Base-by-base conservation (phyloP, 2,797 vertebrate genomes). In the Danio albolineatus region DNA sequence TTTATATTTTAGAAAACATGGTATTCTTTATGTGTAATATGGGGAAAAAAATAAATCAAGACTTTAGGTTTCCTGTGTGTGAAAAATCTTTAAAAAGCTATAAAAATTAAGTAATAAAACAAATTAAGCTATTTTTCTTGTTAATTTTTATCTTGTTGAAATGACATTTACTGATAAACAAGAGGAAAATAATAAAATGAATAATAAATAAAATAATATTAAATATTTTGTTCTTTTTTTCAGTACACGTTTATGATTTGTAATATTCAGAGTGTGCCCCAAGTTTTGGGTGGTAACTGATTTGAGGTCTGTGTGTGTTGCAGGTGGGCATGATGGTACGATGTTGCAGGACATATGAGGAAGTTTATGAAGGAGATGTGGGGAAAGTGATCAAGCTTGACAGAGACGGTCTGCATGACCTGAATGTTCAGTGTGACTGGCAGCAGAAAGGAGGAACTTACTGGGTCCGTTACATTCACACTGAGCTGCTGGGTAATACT, bases 271-370 rank as follows among this genome's bases (percentile, higher is more conserved):
- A 43, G 9, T 19, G 14, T 48, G n/a, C 7, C 10, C n/a, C 14
- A 44, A 51, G 6, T 2, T 43, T 41, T 70, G 7, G 2, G 4
- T 41, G 54, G 12, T 6, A 64, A n/a, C 74, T 82, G 41, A 65
- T 59, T n/a, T 69, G 8, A 51, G 36, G 38, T 0, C 19, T 19
- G 21, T 70, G 19, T 61, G 44, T 59, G 16, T 54, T 54, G 0
- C 89, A 99, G 98, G 97, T 99, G 86, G 97, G 98, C 43, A 99
- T 99, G 98, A 99, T 98, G 98, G 98, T 99, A 75, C 95, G 96
- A 80, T 99, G 98, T 90, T 99, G 98, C 86, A 95, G 98, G 82
- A 95, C 97, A 0, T 99, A 99, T 13, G 98, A 99, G 90, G 98
- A 99, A 78, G 98, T 99, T 76, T 97, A 96, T 83, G 98, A 99